Evolutionary conservation across 2,113 vertebrate genomes (phyloP).

Genomic region (Rhynchopsitta pachyrhyncha): DNA sequence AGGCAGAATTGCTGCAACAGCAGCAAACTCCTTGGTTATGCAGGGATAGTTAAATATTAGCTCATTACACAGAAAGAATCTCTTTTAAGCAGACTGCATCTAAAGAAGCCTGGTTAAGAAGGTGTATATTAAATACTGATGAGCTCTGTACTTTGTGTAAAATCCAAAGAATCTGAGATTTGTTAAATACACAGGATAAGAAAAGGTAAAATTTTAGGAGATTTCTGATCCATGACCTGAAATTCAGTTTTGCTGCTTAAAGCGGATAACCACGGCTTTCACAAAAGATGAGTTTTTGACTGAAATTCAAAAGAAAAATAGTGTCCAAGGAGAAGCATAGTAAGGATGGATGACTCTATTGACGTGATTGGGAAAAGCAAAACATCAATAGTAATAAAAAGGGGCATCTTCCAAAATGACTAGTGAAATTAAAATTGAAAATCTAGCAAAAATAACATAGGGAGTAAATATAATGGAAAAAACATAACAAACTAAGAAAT

Average conservation of each 20-base stretch:
- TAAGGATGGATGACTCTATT: background rate
- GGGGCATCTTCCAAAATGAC: background rate
- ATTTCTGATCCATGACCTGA: background rate
- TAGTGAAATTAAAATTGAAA: background rate
- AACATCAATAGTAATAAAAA: background rate
- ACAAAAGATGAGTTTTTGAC: background rate
- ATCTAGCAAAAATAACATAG: background rate
- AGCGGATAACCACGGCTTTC: background rate
- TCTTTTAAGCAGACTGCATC: background rate
- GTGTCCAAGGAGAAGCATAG: background rate
- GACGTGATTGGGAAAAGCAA: background rate
- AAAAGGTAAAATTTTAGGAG: background rate
- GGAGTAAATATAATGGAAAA: background rate
- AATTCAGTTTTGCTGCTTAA: background rate
- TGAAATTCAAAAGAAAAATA: background rate
- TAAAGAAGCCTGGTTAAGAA: background rate
- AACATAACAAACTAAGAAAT: background rate
- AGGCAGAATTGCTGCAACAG: background rate
- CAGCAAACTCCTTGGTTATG: background rate
- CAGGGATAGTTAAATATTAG: background rate
- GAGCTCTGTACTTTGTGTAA: background rate
- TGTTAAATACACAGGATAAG: background rate
- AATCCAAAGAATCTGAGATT: background rate
- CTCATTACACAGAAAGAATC: background rate
- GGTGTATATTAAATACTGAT: background rate